Evolutionary conservation across 2,888 invertebrate genomes (phyloP).

Genomic region (Platypus cylindrus): DNA sequence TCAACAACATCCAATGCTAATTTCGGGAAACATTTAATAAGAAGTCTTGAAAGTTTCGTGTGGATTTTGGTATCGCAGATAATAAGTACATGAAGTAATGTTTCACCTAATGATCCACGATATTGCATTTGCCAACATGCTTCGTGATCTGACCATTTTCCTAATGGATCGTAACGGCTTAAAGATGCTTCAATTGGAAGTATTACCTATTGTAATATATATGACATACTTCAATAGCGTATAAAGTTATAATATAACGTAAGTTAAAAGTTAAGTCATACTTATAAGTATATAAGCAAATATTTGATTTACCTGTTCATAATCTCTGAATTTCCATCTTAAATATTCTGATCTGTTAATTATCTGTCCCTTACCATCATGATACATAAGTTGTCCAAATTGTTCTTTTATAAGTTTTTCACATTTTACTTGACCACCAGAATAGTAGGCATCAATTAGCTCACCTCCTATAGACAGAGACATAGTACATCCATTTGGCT

Average conservation of each 20-base stretch:
- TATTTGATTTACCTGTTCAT: conserved; percentile 43
- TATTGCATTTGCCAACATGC: conserved; percentile 98
- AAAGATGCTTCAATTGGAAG: conserved; percentile 78
- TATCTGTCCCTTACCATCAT: conserved; percentile 68
- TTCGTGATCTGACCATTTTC: conserved; percentile 80
- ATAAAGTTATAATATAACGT: not conserved
- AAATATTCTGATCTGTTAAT: conserved; percentile 82
- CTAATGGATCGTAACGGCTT: conserved; percentile 73
- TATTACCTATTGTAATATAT: conserved; percentile 41
- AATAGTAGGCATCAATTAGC: conserved; percentile 73
- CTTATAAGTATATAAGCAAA: not conserved
- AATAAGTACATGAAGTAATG: conserved; percentile 84
- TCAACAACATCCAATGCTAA: conserved; percentile 89
- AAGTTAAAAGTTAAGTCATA: not conserved
- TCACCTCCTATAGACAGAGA: conserved; percentile 51
- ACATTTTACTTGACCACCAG: conserved; percentile 70
- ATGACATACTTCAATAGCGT: not conserved
- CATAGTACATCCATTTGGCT: not conserved
- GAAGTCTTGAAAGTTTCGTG: conserved; percentile 71
- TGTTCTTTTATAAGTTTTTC: conserved; percentile 77
- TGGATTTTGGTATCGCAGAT: conserved; percentile 81
- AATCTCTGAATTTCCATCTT: conserved; percentile 80
- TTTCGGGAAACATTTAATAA: conserved; percentile 84
- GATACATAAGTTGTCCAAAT: conserved; percentile 80
- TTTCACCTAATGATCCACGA: conserved; percentile 90